phyloP scores from a whole-genome alignment of 2,113 vertebrate genomes.

The cattle (Bos taurus) region DNA sequence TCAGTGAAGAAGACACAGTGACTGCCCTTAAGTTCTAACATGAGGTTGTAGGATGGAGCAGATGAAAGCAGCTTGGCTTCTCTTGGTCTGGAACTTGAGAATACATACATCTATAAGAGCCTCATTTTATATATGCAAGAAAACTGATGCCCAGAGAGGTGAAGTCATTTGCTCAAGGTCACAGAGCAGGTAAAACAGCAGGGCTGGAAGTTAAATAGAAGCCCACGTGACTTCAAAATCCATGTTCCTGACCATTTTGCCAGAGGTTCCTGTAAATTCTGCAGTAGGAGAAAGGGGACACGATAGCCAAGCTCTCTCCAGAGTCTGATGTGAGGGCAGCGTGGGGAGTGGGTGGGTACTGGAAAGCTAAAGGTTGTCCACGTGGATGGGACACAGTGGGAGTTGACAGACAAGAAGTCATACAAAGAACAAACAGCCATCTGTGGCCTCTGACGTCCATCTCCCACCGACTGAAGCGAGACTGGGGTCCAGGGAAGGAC shows the following conservation, averaged over 20 bases:
- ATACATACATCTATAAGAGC: background rate
- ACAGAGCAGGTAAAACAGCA: background rate
- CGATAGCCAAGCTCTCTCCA: background rate
- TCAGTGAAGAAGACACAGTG: background rate
- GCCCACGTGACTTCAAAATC: background rate
- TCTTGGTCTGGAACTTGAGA: background rate
- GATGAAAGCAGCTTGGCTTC: background rate
- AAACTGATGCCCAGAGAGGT: background rate
- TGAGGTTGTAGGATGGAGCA: background rate
- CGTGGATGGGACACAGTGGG: background rate
- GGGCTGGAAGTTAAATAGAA: background rate
- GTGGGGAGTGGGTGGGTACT: background rate
- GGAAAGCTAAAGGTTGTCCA: background rate
- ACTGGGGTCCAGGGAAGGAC: background rate
- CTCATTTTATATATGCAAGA: background rate
- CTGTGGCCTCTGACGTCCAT: conserved; percentile 18
- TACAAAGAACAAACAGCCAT: background rate
- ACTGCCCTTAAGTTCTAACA: background rate
- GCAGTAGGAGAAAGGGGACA: background rate
- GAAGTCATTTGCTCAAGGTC: background rate
- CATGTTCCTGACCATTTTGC: background rate
- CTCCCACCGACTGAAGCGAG: background rate
- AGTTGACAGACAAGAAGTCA: background rate
- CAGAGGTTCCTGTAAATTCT: background rate
- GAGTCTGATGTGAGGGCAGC: background rate